Evolutionary conservation across 2,113 vertebrate species (phyloP), one percentile per base, ranked within the genome.

Genomic region (Carlito syrichta): DNA sequence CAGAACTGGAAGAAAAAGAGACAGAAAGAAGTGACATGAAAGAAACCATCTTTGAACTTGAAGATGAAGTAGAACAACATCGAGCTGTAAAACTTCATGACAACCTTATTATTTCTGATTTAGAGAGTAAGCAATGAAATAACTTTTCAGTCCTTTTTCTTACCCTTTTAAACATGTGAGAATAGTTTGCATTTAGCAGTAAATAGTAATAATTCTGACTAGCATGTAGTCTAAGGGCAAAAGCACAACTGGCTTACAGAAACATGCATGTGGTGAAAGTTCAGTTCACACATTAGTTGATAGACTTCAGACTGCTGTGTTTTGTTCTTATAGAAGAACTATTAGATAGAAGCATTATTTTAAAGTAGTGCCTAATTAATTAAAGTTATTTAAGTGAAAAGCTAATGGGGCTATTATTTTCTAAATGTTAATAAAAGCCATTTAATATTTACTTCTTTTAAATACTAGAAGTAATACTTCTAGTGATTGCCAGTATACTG

Each of bases 51-150:
- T 99, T 99, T 94, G 99, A 99, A 97, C 96, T 99, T 97, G 99
- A 99, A 97, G 99, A 99, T 45, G 99, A 99, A 98, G 99, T 99
- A 35, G 99, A 99, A 74, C 99, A 99, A 97, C 99, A 99, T 84
- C 98, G 99, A 76, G 99, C 99, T 20, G 99, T 99, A 45, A 99
- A 99, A 81, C 99, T 99, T 52, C 99, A 99, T 0, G 99, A 99
- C 98, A 99, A 99, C 98, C 99, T 99, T 96, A 99, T 99, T 84
- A 99, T 99, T 97, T 99, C 99, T 2, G 99, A 99, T 96, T 96
- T 99, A 5, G 99, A 99, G 98, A 99, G 99, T 99, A 97, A 99
- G 99, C 98, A 10, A 35, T 45, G 23, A 0, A 0, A 23, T 4
- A 63, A 6, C 10, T 19, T 52, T 30, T 40, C 5, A 13, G 40